Conservation (phyloP, 2,797 vertebrate species). For the Acipenser transmontanus region DNA sequence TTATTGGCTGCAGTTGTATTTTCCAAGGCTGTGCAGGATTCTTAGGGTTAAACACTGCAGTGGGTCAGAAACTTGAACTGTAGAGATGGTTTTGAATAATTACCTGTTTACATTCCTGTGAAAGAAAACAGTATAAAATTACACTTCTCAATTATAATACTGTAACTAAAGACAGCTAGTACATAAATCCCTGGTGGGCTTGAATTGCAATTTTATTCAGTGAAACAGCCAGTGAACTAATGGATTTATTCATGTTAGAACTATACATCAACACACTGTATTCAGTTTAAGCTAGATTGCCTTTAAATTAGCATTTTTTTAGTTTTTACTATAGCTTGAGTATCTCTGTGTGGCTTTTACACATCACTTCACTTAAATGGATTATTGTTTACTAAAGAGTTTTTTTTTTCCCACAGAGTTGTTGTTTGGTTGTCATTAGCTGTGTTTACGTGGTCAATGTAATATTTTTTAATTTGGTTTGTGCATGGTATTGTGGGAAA, state of each 20-base stretch:
- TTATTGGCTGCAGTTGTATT: not conserved
- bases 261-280: not conserved
- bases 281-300: not conserved
- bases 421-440: not conserved
- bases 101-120: constrained; percentile 40
- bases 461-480: not conserved
- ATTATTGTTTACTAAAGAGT: too few relatives aligned
- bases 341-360: not conserved
- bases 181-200: constrained; percentile 25
- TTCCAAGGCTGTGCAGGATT: constrained; percentile 15
- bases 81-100: constrained; percentile 29
- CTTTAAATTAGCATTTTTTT: not conserved
- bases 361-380: not conserved
- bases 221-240: not conserved
- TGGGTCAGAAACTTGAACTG: constrained; percentile 17
- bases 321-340: not conserved
- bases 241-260: not conserved
- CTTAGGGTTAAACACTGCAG: constrained; percentile 24
- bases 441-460: not conserved
- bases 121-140: constrained; percentile 37
- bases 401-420: not conserved
- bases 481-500: not conserved
- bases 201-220: constrained; percentile 8
- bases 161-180: constrained; percentile 42
- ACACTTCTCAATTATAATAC: constrained; percentile 33